phyloP scores from a whole-genome alignment of 2,113 vertebrate genomes.

The Ploceus nigricollis region DNA sequence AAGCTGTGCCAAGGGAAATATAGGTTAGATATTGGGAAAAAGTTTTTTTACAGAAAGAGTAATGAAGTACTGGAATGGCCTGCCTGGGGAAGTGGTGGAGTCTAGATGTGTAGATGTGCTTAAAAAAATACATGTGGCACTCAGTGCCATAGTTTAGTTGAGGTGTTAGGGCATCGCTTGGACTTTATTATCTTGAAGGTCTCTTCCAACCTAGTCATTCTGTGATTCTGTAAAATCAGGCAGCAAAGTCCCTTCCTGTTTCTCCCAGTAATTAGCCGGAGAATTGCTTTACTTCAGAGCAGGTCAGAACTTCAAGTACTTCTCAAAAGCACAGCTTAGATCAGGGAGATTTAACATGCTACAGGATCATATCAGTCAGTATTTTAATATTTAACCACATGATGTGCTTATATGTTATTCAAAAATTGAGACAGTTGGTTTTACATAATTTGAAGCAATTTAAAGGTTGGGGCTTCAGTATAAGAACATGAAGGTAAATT shows the following conservation, averaged over 20 bases:
- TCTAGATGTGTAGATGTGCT: not conserved
- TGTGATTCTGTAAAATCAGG: not conserved
- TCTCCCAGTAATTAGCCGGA: not conserved
- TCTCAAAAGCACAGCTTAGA: not conserved
- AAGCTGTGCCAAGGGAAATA: not conserved
- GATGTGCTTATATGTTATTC: not conserved
- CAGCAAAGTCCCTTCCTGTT: not conserved
- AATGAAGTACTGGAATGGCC: not conserved
- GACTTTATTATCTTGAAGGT: not conserved
- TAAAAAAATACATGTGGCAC: not conserved
- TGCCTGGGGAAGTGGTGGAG: rapidly evolving
- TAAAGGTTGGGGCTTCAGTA: not conserved
- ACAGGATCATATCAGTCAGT: not conserved
- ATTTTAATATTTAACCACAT: not conserved
- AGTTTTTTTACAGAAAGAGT: no score
- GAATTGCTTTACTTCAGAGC: not conserved
- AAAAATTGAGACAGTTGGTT: not conserved
- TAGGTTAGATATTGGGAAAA: not conserved
- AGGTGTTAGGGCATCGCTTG: not conserved
- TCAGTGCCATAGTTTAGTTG: not conserved
- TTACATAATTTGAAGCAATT: not conserved
- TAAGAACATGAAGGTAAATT: not conserved
- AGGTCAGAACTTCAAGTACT: not conserved
- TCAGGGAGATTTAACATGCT: not conserved
- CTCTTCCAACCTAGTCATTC: not conserved